Percentiles rank a stretch among this genome's conserved stretches.
Evolutionary conservation across 1,140 invertebrate genomes (phyloP).

Genomic region (Cotesia vestalis): DNA sequence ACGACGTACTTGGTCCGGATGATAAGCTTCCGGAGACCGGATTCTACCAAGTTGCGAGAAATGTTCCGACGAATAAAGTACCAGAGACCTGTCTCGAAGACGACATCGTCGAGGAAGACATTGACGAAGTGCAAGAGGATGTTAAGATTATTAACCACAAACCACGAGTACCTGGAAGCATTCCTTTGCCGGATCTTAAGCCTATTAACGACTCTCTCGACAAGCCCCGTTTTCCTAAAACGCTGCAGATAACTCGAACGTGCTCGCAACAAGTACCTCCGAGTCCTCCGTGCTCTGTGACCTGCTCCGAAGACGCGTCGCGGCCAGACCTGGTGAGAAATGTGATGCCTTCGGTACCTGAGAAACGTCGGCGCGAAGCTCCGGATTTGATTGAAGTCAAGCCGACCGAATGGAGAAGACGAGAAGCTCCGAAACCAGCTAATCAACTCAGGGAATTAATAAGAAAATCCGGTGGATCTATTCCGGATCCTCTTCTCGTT

Average conservation of each 20-base stretch:
- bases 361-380: conserved; percentile 4
- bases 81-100: background rate
- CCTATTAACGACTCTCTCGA: conserved; percentile 12
- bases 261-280: conserved; percentile 57
- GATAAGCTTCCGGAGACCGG: background rate
- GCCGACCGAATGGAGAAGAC: conserved; percentile 18
- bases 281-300: conserved; percentile 61
- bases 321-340: background rate
- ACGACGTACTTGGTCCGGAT: background rate
- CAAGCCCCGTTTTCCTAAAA: conserved; percentile 32
- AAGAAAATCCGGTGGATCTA: conserved; percentile 72
- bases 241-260: conserved; percentile 46
- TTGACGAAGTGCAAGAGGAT: conserved; percentile 6
- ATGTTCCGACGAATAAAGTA: background rate
- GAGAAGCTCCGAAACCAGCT: conserved; percentile 64
- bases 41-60: background rate
- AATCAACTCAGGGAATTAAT: conserved; percentile 79
- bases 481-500: conserved; percentile 82
- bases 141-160: conserved; percentile 27
- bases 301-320: conserved; percentile 59
- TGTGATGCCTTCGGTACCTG: background rate
- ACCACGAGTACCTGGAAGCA: background rate
- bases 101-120: conserved; percentile 9
- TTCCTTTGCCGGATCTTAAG: conserved; percentile 5
- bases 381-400: conserved; percentile 29